Evolutionary conservation across 2,888 invertebrate species (phyloP), one percentile per base, ranked within the genome.

Genomic region (Pheosia tremula): DNA sequence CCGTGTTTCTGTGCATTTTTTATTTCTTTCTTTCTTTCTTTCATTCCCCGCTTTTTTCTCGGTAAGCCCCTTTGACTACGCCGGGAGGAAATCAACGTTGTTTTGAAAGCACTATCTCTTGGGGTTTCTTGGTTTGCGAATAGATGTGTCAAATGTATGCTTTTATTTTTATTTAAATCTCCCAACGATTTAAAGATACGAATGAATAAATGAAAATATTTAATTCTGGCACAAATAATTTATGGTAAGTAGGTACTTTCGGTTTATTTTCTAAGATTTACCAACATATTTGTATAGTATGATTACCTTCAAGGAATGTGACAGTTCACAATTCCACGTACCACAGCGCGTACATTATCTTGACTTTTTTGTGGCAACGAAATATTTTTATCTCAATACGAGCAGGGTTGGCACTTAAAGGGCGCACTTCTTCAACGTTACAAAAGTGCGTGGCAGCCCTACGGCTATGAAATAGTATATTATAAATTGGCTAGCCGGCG

Each of bases 1-100:
- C 93, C 89, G 90, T 92, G 91, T 91, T 91, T 90, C 91, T 90
- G 87, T 91, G 90, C 90, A 89, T 91, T 92, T 92, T 93, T 93
- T 92, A 90, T 91, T 90, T 85, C 83, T 88, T 82, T 87, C 85
- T 84, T 88, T 87, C 83, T 72, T 73, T 81, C 24, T 24, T 24
- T 87, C 83, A 72, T 73, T 81, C 79, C 75, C 74, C 74, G 79
- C 76, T 79, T 81, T 85, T 24, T 86, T 88, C 85, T 88, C 83
- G 74, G 86, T 86, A 86, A 88, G 85, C 88, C 85, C 78, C 89
- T 92, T 91, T 92, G 90, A 90, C 86, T 86, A 81, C 75, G 80
- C 78, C 81, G 78, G 77, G 79, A 81, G 83, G 87, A 87, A 90
- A 90, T 92, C 90, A 89, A 87, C 88, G 84, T 86, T 86, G 88